Evolutionary conservation across 2,797 vertebrate species (phyloP), one percentile per base, ranked within the genome.

Genomic region (Aphelocoma californica): DNA sequence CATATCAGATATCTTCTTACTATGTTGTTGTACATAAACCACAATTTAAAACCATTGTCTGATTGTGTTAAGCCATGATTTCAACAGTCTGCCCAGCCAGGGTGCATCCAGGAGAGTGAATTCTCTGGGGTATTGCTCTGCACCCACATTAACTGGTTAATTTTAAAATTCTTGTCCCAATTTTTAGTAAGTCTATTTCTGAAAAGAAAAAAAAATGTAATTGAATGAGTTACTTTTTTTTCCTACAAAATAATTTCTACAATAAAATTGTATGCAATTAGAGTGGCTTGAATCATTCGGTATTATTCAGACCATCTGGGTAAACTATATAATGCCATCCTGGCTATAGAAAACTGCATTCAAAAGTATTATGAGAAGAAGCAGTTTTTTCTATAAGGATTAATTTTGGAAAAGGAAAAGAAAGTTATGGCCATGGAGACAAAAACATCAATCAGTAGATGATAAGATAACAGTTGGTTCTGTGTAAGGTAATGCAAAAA

Each of bases 271-370:
- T 54, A 34, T 86, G 25, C 56, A 89, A 57, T 92, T 88, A 69
- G 44, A 69, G 10, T 88, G 81, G 36, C 25, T 67, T 79, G 72
- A 89, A 83, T 81, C 12, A 72, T 66, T 84, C 65, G 34, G 40
- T 81, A 38, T 86, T 88, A 88, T 80, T 89, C 48, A 88, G 65
- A 85, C 72, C 80, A 75, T 84, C 88, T 93, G 80, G 42, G 17
- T 93, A 81, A 84, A 72, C 17, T 62, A 18, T 44, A 80, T 40
- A 58, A 67, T 69, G 20, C 42, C 44, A 62, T 29, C 40, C 31
- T 17, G 9, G 40, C 31, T 61, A 31, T 31, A 57, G 54, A 10
- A 78, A 77, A 74, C 23, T 74, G 15, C 53, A 47, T 78, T 78
- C 42, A 86, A 58, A 86, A 83, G 12, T 51, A 42, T 42, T 40